Evolutionary conservation across 1,140 invertebrate genomes (phyloP).

Genomic region (Drosophila tropicalis): DNA sequence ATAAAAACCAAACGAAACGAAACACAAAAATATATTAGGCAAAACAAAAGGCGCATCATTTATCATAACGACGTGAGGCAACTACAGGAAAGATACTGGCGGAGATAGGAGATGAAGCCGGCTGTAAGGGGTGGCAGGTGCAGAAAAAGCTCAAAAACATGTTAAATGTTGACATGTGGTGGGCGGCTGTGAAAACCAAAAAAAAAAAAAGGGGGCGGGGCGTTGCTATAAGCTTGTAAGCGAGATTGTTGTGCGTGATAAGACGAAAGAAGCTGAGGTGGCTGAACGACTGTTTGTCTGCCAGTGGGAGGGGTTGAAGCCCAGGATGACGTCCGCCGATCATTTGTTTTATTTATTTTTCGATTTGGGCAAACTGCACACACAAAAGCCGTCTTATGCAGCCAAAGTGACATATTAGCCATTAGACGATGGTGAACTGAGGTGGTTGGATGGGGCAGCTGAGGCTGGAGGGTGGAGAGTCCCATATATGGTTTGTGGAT

Average conservation of each 20-base stretch:
- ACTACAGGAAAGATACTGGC: constrained; percentile 43
- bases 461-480: background rate
- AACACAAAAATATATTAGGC: constrained; percentile 60
- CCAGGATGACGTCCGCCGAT: constrained; percentile 39
- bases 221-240: constrained; percentile 56
- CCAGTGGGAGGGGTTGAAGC: background rate
- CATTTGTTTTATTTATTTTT: constrained; percentile 81
- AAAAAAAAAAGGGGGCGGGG: constrained; percentile 5
- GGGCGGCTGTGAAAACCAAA: constrained; percentile 37
- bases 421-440: constrained; percentile 49
- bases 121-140: background rate
- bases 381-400: constrained; percentile 48
- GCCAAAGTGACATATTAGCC: constrained; percentile 71
- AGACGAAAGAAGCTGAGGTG: constrained; percentile 25
- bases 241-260: constrained; percentile 69
- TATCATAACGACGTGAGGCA: constrained; percentile 78
- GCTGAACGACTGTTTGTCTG: background rate
- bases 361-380: constrained; percentile 66
- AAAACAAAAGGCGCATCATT: constrained; percentile 71
- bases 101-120: constrained; percentile 29
- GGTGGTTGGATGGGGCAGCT: constrained; percentile 6
- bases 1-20: constrained; percentile 30
- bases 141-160: constrained; percentile 61
- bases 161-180: constrained; percentile 79
- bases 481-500: constrained; percentile 13